Evolutionary conservation across 1,140 invertebrate genomes (phyloP).

Genomic region (Holcopasites calliopsidis): DNA sequence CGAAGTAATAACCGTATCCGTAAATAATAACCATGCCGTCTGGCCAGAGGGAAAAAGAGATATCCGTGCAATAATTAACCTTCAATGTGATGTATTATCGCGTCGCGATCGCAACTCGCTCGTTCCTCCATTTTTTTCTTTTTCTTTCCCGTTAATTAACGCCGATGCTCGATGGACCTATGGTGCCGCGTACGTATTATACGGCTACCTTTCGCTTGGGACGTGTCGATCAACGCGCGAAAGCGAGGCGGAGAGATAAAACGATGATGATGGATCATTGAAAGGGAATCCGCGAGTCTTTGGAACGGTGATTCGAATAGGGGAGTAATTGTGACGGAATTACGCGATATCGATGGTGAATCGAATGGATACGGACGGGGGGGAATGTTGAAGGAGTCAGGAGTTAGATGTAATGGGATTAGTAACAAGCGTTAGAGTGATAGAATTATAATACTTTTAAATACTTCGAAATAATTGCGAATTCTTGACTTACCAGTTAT

Average conservation of each 20-base stretch:
- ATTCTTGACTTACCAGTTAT: too few relatives aligned
- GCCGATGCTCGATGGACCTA: neutral
- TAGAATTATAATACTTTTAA: too few relatives aligned
- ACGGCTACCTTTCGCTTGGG: neutral
- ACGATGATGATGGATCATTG: neutral
- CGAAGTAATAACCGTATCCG: constrained; percentile 23
- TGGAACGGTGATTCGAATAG: neutral
- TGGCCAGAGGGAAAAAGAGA: neutral
- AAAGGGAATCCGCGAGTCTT: neutral
- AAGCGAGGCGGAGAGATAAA: too few relatives aligned
- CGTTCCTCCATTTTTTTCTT: neutral
- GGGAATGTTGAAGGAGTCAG: too few relatives aligned
- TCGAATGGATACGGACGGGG: too few relatives aligned
- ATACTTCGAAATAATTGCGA: too few relatives aligned
- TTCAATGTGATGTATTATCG: constrained; percentile 6
- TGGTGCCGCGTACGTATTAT: too few relatives aligned
- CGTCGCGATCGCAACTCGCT: neutral
- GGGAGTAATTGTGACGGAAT: too few relatives aligned
- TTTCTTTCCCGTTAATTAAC: constrained; percentile 32
- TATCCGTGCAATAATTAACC: neutral
- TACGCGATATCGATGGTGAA: too few relatives aligned
- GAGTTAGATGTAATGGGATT: too few relatives aligned
- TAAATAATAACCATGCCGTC: constrained; percentile 17
- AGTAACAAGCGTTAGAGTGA: too few relatives aligned
- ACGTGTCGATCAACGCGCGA: constrained; percentile 3